These are phyloP conservation scores for Mesocricetus auratus DNA, from an alignment of 2,113 vertebrate genomes.

Conservation along the genomic window DNA sequence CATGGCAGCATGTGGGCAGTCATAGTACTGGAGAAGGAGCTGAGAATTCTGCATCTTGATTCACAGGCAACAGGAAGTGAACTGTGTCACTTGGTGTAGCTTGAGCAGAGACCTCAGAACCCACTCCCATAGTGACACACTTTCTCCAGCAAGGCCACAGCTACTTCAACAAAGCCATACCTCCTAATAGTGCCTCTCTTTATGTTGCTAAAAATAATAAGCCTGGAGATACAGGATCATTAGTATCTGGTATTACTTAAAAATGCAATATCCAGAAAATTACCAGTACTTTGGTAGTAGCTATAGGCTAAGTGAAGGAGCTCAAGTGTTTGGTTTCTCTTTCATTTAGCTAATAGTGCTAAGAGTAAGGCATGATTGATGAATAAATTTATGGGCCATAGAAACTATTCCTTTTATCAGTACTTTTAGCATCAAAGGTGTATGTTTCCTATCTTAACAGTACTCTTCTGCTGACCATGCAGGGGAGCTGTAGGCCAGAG, in stretches of 20 bases:
- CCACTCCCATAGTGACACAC: too few relatives aligned
- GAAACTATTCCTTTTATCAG: slow-evolving; percentile 12
- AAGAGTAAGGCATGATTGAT: slow-evolving; percentile 17
- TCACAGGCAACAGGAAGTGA: too few relatives aligned
- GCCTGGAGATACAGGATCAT: too few relatives aligned
- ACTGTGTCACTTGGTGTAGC: too few relatives aligned
- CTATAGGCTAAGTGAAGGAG: not conserved
- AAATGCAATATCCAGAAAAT: not conserved
- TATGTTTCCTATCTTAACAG: not conserved
- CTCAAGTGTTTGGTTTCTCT: not conserved
- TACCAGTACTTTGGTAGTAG: not conserved
- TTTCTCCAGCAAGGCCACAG: too few relatives aligned
- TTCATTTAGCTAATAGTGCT: slow-evolving; percentile 30
- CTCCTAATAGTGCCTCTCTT: too few relatives aligned
- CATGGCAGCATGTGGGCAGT: too few relatives aligned
- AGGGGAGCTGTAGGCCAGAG: not conserved
- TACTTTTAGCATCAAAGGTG: slow-evolving; percentile 25
- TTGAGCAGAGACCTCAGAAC: too few relatives aligned
- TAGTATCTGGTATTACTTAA: slow-evolving; percentile 7
- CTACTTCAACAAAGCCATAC: too few relatives aligned
- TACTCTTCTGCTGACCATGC: not conserved
- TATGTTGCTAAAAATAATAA: not conserved
- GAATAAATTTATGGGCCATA: slow-evolving; percentile 14
- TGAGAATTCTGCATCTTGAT: too few relatives aligned
- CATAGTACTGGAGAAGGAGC: too few relatives aligned